Percentiles rank a stretch among this genome's conserved stretches.
These are phyloP conservation scores for Euborellia annulipes DNA, from an alignment of 1,140 invertebrate species.

Conservation along the genomic window DNA sequence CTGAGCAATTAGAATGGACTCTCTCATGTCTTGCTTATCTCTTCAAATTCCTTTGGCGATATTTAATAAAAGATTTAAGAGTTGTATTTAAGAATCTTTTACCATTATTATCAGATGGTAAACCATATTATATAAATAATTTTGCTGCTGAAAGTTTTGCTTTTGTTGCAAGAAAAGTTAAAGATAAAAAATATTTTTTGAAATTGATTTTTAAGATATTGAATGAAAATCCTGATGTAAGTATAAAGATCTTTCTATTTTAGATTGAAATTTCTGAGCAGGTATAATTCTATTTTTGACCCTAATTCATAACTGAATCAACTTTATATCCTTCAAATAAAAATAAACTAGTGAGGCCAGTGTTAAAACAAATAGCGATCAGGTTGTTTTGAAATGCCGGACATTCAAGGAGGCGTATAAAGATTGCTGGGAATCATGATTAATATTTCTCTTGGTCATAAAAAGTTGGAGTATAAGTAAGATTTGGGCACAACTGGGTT, in stretches of 20 bases:
- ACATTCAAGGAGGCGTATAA: too few species aligned
- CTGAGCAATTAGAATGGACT: slow-evolving; percentile 65
- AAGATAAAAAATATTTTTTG: slow-evolving; percentile 59
- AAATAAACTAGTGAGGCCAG: too few species aligned
- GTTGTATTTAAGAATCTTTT: slow-evolving; percentile 55
- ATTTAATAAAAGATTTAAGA: slow-evolving; percentile 61
- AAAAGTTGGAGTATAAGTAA: too few species aligned
- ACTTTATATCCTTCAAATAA: too few species aligned
- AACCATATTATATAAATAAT: slow-evolving; percentile 66
- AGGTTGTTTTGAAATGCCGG: too few species aligned
- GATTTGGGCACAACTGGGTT: too few species aligned
- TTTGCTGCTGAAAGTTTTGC: slow-evolving; percentile 92
- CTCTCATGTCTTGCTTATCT: slow-evolving; percentile 72
- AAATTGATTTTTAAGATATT: slow-evolving; percentile 49
- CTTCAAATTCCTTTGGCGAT: slow-evolving; percentile 74
- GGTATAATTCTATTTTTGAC: too few species aligned
- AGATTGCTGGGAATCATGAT: too few species aligned
- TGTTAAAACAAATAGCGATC: too few species aligned
- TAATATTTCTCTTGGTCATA: too few species aligned
- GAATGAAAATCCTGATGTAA: slow-evolving; percentile 45
- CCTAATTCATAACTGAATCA: too few species aligned
- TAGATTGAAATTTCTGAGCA: too few species aligned
- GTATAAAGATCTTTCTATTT: slow-evolving; percentile 19
- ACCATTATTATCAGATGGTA: slow-evolving; percentile 50
- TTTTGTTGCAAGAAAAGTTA: slow-evolving; percentile 76